A percentile compares a stretch with the other conserved stretches of the same genome.
These are phyloP conservation scores for Oreochromis niloticus DNA, from an alignment of 2,113 vertebrate species.

Conservation along the genomic window DNA sequence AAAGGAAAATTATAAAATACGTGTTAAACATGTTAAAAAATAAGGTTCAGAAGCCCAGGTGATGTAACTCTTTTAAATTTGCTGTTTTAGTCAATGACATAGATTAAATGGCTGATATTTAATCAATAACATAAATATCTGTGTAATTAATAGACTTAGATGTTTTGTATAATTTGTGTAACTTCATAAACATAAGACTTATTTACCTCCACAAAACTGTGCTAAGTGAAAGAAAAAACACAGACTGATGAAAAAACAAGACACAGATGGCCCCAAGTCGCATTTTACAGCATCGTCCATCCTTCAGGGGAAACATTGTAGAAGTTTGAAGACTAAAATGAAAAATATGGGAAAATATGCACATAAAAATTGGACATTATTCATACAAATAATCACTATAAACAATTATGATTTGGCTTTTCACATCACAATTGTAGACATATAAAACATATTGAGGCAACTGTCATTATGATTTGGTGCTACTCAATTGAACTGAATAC, in stretches of 20 bases:
- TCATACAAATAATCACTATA: not conserved
- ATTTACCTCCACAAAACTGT: not conserved
- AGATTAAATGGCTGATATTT: rapidly evolving
- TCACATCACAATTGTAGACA: too few relatives aligned
- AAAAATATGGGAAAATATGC: rapidly evolving
- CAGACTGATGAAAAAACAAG: not conserved
- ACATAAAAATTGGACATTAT: not conserved
- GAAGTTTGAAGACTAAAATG: rapidly evolving
- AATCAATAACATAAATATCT: not conserved
- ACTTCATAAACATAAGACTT: rapidly evolving
- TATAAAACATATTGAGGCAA: too few relatives aligned
- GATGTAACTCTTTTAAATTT: not conserved
- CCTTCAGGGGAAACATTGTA: rapidly evolving
- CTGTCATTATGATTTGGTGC: too few relatives aligned
- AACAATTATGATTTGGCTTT: not conserved
- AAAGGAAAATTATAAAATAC: rapidly evolving
- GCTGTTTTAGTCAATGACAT: rapidly evolving
- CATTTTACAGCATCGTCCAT: not conserved
- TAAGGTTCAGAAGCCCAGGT: rapidly evolving
- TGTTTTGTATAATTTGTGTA: not conserved
- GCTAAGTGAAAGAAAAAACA: not conserved
- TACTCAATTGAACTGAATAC: too few relatives aligned
- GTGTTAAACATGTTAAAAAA: rapidly evolving
- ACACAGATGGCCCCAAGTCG: not conserved
- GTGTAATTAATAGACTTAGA: rapidly evolving